Evolutionary conservation across 2,113 vertebrate species (phyloP).

Genomic region (Mobula birostris): DNA sequence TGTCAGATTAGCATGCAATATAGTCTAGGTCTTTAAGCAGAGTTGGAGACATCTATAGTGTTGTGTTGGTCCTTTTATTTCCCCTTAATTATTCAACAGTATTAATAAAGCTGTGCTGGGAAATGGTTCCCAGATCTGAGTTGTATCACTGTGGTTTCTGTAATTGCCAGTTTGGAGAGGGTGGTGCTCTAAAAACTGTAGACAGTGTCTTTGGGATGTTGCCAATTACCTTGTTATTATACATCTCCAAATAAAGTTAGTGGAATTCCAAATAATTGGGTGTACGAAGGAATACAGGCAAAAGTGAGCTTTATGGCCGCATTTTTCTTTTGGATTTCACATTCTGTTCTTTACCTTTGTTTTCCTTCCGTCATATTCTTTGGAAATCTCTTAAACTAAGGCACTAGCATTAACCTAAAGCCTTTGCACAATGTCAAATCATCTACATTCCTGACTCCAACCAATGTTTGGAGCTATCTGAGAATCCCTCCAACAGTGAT

Average conservation of each 20-base stretch:
- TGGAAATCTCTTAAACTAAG: background rate
- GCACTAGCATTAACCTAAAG: too few relatives aligned
- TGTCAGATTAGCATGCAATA: background rate
- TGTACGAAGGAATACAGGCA: background rate
- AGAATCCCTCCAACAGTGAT: background rate
- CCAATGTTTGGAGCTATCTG: background rate
- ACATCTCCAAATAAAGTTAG: background rate
- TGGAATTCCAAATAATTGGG: background rate
- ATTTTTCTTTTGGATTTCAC: background rate
- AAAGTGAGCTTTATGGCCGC: background rate
- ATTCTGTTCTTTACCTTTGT: background rate
- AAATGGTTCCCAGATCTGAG: background rate
- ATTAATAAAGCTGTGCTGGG: slow-evolving; percentile 1
- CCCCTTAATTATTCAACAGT: background rate
- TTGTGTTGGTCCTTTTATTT: background rate
- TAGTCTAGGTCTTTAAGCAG: background rate
- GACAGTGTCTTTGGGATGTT: slow-evolving; percentile 30
- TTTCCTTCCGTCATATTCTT: background rate
- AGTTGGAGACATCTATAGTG: background rate
- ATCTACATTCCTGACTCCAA: background rate
- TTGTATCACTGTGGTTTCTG: slow-evolving; percentile 19
- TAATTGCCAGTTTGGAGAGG: background rate
- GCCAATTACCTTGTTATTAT: background rate
- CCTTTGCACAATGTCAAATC: background rate
- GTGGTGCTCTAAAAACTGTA: slow-evolving; percentile 18